These are phyloP conservation scores for Onychostruthus taczanowskii DNA, from an alignment of 2,113 vertebrate genomes.

Conservation along the genomic window DNA sequence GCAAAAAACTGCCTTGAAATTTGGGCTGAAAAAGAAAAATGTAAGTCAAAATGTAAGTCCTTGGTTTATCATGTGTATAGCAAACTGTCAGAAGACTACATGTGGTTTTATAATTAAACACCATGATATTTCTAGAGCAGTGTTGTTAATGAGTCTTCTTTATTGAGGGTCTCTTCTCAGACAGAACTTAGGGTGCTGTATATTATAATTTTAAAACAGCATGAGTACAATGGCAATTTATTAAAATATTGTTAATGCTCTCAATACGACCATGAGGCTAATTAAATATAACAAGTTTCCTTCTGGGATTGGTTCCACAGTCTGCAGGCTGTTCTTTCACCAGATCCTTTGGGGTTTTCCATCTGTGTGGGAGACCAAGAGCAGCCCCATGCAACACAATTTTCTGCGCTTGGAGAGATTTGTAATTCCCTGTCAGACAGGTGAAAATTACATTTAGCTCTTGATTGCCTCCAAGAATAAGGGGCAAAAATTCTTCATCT, in stretches of 20 bases:
- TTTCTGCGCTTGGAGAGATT: neutral
- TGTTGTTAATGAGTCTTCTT: neutral
- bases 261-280: neutral
- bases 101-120: slow-evolving; percentile 43
- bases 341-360: slow-evolving; percentile 17
- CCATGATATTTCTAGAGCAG: neutral
- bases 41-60: neutral
- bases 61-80: neutral
- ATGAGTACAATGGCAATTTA: slow-evolving; percentile 29
- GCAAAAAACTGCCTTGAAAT: neutral
- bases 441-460: slow-evolving; percentile 36
- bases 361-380: slow-evolving; percentile 35
- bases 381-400: neutral
- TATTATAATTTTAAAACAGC: neutral
- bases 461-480: slow-evolving; percentile 8
- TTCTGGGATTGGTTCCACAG: slow-evolving; percentile 34
- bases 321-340: slow-evolving; percentile 20
- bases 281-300: slow-evolving; percentile 55
- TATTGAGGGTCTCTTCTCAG: neutral
- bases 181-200: slow-evolving; percentile 31
- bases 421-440: slow-evolving; percentile 31
- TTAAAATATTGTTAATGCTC: slow-evolving; percentile 52
- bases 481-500: neutral
- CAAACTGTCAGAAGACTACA: neutral
- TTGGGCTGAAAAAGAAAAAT: neutral